Conservation (phyloP, 2,888 invertebrate species). For the Biston betularia region DNA sequence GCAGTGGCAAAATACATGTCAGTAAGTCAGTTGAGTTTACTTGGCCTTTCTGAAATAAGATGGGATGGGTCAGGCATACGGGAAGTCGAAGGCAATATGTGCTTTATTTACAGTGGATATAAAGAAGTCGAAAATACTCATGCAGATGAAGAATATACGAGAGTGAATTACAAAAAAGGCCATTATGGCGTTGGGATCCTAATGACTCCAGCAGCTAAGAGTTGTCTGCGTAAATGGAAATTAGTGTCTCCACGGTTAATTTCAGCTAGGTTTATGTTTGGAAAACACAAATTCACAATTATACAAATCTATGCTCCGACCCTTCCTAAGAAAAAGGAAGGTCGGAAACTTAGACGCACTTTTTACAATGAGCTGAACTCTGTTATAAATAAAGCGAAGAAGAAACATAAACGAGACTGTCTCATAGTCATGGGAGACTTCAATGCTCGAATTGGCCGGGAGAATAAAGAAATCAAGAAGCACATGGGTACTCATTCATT, state of each 20-base stretch:
- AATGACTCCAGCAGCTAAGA: not conserved
- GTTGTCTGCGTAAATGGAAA: not conserved
- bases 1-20: not conserved
- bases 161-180: not conserved
- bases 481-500: not conserved
- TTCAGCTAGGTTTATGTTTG: not conserved
- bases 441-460: not conserved
- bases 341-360: not conserved
- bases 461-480: not conserved
- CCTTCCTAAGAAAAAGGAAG: not conserved
- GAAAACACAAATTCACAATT: not conserved
- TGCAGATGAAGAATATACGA: not conserved
- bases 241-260: not conserved
- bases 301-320: slow-evolving; percentile 5
- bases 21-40: not conserved
- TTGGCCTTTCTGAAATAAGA: slow-evolving; percentile 3
- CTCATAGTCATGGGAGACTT: slow-evolving; percentile 6
- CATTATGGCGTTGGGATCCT: not conserved
- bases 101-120: not conserved
- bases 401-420: not conserved
- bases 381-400: not conserved
- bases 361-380: not conserved
- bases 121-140: not conserved
- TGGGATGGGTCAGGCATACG: not conserved
- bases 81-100: not conserved